Base-by-base conservation (phyloP, 2,888 invertebrate species). In the Napeogenes sylphis region DNA sequence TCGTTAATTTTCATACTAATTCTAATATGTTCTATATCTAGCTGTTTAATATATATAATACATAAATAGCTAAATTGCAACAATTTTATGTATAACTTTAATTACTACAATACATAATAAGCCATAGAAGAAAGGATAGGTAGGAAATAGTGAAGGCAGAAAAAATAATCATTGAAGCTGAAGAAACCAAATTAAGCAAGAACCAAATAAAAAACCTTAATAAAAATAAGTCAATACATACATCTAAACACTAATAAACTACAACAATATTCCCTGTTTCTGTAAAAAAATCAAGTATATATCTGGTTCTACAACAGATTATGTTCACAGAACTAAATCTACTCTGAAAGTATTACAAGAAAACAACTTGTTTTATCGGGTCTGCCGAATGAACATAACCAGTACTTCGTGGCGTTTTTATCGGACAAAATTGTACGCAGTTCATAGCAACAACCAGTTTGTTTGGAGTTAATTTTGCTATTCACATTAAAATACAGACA, bases 391-490 rank as follows among this genome's bases (percentile, higher is more conserved):
- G 80, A 81, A 78, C 78, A 70, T 74, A 79, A 87, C 90, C 90
- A 90, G 90, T 84, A 84, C 72, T 87, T 85, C 85, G 87, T 90
- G 90, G 90, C 87, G 90, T 90, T 90, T 42, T 88, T 90, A 89
- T 90, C 90, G 90, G 90, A 90, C 90, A 90, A 87, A 87, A 71
- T 90, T 83, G 80, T 87, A 87, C 76, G 72, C 76, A 82, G 68
- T 79, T 78, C 77, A 85, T 87, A 90, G 89, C 89, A 90, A 86
- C 78, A 76, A 82, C 90, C 90, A 90, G 90, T 90, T 90, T 78
- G 87, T 86, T 82, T 90, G 90, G 90, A 87, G 90, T 90, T 90
- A 89, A 82, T 85, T 80, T 88, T 90, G 90, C 90, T 87, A 85
- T 84, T 82, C 82, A 86, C 84, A 84, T 76, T 81, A 79, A 75